Conservation (phyloP, 1,140 invertebrate genomes). For the Drosophila pruinosa region DNA sequence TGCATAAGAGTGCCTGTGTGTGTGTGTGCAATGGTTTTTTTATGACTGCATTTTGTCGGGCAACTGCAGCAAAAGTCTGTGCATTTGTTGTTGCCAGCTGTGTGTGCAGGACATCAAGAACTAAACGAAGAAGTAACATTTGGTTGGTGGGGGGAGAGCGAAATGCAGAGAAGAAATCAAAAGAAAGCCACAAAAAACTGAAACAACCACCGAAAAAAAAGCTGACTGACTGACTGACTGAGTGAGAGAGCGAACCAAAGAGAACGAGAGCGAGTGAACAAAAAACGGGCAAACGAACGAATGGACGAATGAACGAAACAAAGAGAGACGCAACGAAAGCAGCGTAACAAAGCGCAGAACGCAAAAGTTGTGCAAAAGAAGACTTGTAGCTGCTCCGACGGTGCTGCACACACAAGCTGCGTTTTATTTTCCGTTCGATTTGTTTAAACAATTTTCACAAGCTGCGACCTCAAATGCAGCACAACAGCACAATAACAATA, state of each 20-base stretch:
- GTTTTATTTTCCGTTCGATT: slow-evolving; percentile 52
- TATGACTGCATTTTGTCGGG: slow-evolving; percentile 22
- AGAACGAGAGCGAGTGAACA: too few relatives aligned
- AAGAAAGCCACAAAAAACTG: slow-evolving; percentile 32
- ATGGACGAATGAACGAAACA: neutral
- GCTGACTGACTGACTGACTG: slow-evolving; percentile 33
- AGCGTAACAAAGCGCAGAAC: slow-evolving; percentile 66
- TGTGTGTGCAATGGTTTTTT: slow-evolving; percentile 25
- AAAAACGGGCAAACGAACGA: neutral
- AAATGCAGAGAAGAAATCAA: too few relatives aligned
- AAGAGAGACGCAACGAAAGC: slow-evolving; percentile 29
- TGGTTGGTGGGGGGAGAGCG: too few relatives aligned
- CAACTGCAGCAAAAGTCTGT: slow-evolving; percentile 26
- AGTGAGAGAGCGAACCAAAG: slow-evolving; percentile 8
- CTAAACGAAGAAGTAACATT: slow-evolving; percentile 1
- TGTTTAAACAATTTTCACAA: slow-evolving; percentile 40
- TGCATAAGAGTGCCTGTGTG: slow-evolving; percentile 1
- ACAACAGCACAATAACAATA: slow-evolving; percentile 9
- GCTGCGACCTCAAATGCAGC: neutral
- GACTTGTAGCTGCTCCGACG: slow-evolving; percentile 69
- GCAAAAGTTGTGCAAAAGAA: slow-evolving; percentile 76
- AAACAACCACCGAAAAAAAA: slow-evolving; percentile 51
- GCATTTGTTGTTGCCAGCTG: slow-evolving; percentile 57
- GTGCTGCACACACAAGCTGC: slow-evolving; percentile 45
- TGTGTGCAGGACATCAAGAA: slow-evolving; percentile 15